phyloP scores from a whole-genome alignment of 2,888 invertebrate species.

The Steinernema carpocapsae region DNA sequence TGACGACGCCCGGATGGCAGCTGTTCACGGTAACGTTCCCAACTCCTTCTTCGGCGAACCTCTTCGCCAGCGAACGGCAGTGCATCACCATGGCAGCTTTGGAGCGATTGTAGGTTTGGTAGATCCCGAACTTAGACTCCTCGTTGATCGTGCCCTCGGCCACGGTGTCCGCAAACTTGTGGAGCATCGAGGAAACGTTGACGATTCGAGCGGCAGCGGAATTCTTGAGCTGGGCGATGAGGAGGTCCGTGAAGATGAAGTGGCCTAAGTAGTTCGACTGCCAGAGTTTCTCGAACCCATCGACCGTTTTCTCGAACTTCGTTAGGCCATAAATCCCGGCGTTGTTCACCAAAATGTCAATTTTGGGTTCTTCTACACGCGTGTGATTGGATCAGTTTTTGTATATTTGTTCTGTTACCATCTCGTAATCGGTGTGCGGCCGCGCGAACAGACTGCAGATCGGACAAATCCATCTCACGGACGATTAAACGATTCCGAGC shows the following conservation, averaged over 20 bases:
- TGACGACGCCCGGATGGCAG: constrained; percentile 27
- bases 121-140: neutral
- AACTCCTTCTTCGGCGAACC: constrained; percentile 31
- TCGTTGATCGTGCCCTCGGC: neutral
- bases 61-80: constrained; percentile 18
- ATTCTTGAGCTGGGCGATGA: constrained; percentile 10
- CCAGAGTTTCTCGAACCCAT: constrained; percentile 84
- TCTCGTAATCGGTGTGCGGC: constrained; percentile 3
- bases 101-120: constrained; percentile 27
- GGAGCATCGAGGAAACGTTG: constrained; percentile 26
- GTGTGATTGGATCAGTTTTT: neutral
- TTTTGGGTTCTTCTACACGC: constrained; percentile 38
- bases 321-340: constrained; percentile 89
- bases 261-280: constrained; percentile 77
- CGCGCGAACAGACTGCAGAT: constrained; percentile 1
- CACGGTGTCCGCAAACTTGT: constrained; percentile 19
- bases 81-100: constrained; percentile 30
- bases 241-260: constrained; percentile 27
- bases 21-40: neutral
- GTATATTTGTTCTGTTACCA: neutral
- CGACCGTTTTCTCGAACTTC: constrained; percentile 75
- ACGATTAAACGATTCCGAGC: neutral
- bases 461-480: constrained; percentile 20
- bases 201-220: constrained; percentile 19
- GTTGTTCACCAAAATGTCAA: constrained; percentile 70